Evolutionary conservation across 2,797 vertebrate species (phyloP), one percentile per base, ranked within the genome.

Genomic region (Perdix hodgsoniae): DNA sequence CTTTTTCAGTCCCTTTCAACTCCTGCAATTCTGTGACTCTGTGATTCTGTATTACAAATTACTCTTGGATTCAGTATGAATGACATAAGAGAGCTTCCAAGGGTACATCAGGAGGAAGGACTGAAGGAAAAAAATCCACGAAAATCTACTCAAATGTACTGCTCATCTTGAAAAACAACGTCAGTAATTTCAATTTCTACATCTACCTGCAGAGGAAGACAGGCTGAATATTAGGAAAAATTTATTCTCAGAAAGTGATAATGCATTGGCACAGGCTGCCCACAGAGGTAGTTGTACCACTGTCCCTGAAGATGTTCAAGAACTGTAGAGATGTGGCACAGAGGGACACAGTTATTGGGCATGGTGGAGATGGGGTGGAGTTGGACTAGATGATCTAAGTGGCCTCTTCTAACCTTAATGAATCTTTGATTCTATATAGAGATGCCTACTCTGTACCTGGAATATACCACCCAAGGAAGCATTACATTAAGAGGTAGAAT

Each of bases 401-500:
- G 29, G 27, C 29, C 29, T 54, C 31, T 52, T 54, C 52, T 10
- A 31, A 31, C 16, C 16, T 54, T 31, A 31, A 54, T 18, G 29
- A 31, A 16, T 31, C 52, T 54, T 31, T 54, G 52, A 31, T 31
- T 54, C 52, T 31, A 31, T 73, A 35, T 9, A 63, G 37, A 91
- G 44, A 12, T 8, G 12, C 35, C 29, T 12, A 26, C 50, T 39
- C 10, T 14, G 3, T 63, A 73, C 42, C 42, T 74, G 57, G 64
- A 76, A 45, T 79, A 64, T 11, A n/a, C 73, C 56, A 83, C 79
- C 93, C 61, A 83, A 79, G 65, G 31, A 86, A 56, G 7, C 44
- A 54, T 59, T 77, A 91, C 61, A 56, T 83, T 91, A 96, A 83
- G 83, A 86, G 72, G 66, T 83, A 91, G 66, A 91, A 88, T 74